These are phyloP conservation scores for Ctenochaetus hawaiiensis DNA, from an alignment of 2,797 vertebrate species.

Conservation along the genomic window DNA sequence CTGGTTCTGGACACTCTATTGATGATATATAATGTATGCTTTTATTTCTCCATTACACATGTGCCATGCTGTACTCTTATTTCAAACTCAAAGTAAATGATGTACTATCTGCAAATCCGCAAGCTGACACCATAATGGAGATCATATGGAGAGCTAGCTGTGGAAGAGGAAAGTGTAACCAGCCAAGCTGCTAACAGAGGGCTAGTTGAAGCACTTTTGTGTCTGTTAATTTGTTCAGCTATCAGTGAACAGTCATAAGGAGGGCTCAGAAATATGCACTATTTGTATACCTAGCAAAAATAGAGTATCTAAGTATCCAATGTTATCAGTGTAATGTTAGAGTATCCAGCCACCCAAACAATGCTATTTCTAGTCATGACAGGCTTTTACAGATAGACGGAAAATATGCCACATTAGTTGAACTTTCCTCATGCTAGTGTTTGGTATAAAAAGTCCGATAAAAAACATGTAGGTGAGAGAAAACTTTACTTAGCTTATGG, in stretches of 20 bases:
- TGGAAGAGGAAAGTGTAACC: not conserved
- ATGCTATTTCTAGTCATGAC: too few species aligned
- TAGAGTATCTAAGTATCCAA: too few species aligned
- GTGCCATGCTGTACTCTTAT: conserved; percentile 38
- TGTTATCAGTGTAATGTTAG: not conserved
- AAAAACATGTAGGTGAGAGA: too few species aligned
- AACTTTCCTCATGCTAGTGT: not conserved
- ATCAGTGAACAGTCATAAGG: not conserved
- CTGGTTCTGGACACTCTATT: conserved; percentile 1
- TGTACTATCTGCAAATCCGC: not conserved
- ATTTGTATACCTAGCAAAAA: not conserved
- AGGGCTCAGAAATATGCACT: not conserved
- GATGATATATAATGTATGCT: not conserved
- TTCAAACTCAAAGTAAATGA: not conserved
- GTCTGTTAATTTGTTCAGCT: not conserved
- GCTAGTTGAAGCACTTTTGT: not conserved
- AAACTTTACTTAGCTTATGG: not conserved
- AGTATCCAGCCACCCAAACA: too few species aligned
- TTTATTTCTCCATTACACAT: conserved; percentile 7
- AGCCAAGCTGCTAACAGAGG: not conserved
- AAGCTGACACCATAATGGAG: not conserved
- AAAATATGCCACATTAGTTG: not conserved
- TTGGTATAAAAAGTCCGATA: too few species aligned
- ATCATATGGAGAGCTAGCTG: not conserved
- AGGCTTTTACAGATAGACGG: too few species aligned